phyloP scores from a whole-genome alignment of 2,113 vertebrate species.

The Oreochromis tanganicae region DNA sequence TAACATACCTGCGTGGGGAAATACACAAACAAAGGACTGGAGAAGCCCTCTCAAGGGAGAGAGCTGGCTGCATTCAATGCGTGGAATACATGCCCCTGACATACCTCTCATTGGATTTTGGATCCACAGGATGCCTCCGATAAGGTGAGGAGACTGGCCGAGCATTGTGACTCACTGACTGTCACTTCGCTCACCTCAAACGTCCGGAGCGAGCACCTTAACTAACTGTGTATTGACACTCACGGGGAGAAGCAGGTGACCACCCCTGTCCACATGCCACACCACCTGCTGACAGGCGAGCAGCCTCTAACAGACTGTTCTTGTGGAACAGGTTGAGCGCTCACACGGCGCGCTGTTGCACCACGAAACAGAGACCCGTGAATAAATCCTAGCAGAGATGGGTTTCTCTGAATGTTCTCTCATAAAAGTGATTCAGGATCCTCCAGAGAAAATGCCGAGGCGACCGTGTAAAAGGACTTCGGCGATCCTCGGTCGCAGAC shows the following conservation, averaged over 20 bases:
- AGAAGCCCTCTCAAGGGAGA: not conserved
- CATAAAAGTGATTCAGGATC: not conserved
- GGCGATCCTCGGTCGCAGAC: slow-evolving; percentile 6
- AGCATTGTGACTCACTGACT: slow-evolving; percentile 56
- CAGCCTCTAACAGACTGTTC: not conserved
- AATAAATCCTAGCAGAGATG: not conserved
- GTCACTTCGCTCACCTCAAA: not conserved
- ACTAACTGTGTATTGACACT: not conserved
- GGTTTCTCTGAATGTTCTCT: not conserved
- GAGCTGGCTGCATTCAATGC: not conserved
- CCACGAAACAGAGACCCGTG: not conserved
- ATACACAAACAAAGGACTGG: not conserved
- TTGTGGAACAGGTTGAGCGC: not conserved
- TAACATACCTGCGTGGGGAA: not conserved
- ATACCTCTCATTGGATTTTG: slow-evolving; percentile 76
- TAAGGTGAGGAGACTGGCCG: slow-evolving; percentile 69
- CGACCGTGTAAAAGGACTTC: not conserved
- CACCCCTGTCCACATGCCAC: slow-evolving; percentile 22
- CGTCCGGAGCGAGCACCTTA: not conserved
- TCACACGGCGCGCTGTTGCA: slow-evolving; percentile 6
- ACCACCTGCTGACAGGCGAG: slow-evolving; percentile 44
- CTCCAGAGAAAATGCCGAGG: not conserved
- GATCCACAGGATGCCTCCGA: slow-evolving; percentile 73
- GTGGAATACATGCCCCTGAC: not conserved
- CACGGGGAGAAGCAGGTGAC: not conserved